phyloP scores from a whole-genome alignment of 2,888 invertebrate genomes.

The Sclerodermus sp. region DNA sequence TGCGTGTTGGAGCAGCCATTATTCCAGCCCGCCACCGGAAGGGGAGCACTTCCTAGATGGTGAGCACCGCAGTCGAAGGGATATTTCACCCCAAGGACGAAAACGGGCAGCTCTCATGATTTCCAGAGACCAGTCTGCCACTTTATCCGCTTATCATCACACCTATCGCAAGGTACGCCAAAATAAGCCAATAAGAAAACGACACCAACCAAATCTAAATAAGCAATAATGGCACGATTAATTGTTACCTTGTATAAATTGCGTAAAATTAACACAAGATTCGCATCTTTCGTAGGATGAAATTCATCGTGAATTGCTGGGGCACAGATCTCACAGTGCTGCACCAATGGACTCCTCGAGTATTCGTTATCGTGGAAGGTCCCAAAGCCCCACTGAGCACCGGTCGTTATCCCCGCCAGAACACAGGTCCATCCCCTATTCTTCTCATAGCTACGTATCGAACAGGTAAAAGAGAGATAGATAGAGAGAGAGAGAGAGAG shows the following conservation, averaged over 20 bases:
- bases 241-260: too few relatives aligned
- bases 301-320: slow-evolving; percentile 59
- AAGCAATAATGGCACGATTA: too few relatives aligned
- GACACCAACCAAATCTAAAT: too few relatives aligned
- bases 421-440: slow-evolving; percentile 64
- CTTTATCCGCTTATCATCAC: slow-evolving; percentile 50
- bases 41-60: slow-evolving; percentile 62
- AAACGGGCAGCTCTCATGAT: slow-evolving; percentile 70
- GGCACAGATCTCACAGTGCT: slow-evolving; percentile 83
- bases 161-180: slow-evolving; percentile 58
- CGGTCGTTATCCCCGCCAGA: slow-evolving; percentile 83
- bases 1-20: slow-evolving; percentile 49
- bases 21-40: slow-evolving; percentile 59
- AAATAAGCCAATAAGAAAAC: too few relatives aligned
- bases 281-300: slow-evolving; percentile 55
- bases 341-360: slow-evolving; percentile 72
- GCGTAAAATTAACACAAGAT: too few relatives aligned
- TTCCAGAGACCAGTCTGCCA: slow-evolving; percentile 61
- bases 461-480: slow-evolving; percentile 47
- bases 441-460: slow-evolving; percentile 66
- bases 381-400: slow-evolving; percentile 76
- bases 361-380: slow-evolving; percentile 67
- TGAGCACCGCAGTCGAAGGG: slow-evolving; percentile 77
- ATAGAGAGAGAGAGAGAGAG: background rate
- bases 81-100: slow-evolving; percentile 79